These are phyloP conservation scores for Tonatia bakeri DNA, from an alignment of 2,113 vertebrate genomes.

Conservation along the genomic window DNA sequence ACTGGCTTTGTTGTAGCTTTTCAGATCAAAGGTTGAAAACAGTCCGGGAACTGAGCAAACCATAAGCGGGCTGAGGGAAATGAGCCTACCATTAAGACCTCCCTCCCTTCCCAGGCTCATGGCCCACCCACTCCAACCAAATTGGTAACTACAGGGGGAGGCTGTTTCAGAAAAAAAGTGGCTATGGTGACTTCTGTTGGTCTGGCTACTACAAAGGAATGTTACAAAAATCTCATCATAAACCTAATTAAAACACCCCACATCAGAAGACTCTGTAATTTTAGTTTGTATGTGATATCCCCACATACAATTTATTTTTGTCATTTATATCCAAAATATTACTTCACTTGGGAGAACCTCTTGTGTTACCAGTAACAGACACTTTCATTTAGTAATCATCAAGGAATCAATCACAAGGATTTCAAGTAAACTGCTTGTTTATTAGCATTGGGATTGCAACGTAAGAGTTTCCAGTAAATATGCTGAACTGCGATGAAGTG, in stretches of 20 bases:
- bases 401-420: not conserved
- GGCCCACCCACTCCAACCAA: not conserved
- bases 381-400: not conserved
- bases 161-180: not conserved
- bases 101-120: not conserved
- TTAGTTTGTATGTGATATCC: not conserved
- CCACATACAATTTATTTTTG: not conserved
- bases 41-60: not conserved
- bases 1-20: not conserved
- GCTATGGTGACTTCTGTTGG: rapidly evolving
- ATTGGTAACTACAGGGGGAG: not conserved
- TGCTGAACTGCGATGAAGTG: conserved; percentile 70
- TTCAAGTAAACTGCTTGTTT: conserved; percentile 82
- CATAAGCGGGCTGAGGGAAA: not conserved
- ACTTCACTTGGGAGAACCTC: not conserved
- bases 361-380: not conserved
- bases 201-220: not conserved
- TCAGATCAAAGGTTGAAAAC: not conserved
- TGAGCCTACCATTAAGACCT: too few species aligned
- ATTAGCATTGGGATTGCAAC: conserved; percentile 83
- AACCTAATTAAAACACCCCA: not conserved
- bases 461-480: conserved; percentile 82
- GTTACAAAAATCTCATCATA: not conserved
- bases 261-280: not conserved
- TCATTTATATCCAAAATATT: not conserved